These are phyloP conservation scores for Loris lydekkerianus DNA, from an alignment of 2,797 vertebrate species.

Conservation along the genomic window DNA sequence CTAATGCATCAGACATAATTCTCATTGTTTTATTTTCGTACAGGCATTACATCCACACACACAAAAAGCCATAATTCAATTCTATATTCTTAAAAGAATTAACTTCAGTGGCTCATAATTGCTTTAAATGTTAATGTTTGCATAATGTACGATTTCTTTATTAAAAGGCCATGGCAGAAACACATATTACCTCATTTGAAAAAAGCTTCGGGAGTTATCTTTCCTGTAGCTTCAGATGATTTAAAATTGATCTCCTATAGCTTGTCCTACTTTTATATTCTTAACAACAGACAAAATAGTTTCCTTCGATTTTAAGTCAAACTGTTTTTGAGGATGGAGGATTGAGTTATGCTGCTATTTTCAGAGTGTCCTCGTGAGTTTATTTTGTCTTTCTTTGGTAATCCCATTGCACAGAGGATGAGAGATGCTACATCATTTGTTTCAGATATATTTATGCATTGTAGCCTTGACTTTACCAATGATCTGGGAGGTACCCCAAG, in stretches of 20 bases:
- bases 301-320: constrained; percentile 26
- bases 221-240: constrained; percentile 14
- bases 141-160: constrained; percentile 72
- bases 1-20: not conserved
- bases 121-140: constrained; percentile 67
- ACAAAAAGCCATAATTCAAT: constrained; percentile 46
- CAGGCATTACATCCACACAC: constrained; percentile 1
- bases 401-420: not conserved
- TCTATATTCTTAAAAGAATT: constrained; percentile 46
- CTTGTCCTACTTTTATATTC: constrained; percentile 71
- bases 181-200: not conserved
- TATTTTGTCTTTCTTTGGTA: not conserved
- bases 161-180: constrained; percentile 57
- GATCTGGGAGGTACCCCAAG: not conserved
- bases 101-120: constrained; percentile 60
- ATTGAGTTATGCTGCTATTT: constrained; percentile 59
- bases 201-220: constrained; percentile 32
- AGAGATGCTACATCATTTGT: not conserved
- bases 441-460: not conserved
- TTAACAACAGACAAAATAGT: constrained; percentile 18
- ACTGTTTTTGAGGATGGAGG: constrained; percentile 18
- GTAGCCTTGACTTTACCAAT: not conserved
- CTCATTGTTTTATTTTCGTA: constrained; percentile 14
- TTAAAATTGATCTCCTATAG: constrained; percentile 72
- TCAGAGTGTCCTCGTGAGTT: not conserved